phyloP scores from a whole-genome alignment of 2,113 vertebrate genomes.

The Calonectris borealis region DNA sequence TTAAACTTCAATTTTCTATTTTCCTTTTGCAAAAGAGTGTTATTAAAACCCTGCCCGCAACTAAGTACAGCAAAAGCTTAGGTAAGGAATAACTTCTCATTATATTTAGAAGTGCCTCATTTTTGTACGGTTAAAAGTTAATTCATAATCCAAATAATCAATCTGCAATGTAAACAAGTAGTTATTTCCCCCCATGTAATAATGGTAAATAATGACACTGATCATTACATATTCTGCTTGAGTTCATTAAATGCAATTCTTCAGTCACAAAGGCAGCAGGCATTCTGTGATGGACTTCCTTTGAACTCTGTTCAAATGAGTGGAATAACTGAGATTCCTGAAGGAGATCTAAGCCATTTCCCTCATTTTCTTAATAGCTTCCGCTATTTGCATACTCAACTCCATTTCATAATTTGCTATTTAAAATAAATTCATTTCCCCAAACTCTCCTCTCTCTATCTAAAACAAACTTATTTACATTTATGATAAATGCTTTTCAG shows the following conservation, averaged over 20 bases:
- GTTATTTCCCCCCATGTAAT: slow-evolving; percentile 32
- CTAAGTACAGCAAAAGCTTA: background rate
- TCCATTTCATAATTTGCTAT: slow-evolving; percentile 15
- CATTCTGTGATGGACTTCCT: slow-evolving; percentile 49
- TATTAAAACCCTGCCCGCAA: slow-evolving; percentile 26
- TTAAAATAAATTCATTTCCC: slow-evolving; percentile 33
- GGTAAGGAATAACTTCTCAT: background rate
- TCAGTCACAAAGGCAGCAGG: slow-evolving; percentile 55
- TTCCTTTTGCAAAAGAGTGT: slow-evolving; percentile 36
- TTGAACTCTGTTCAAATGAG: slow-evolving; percentile 5
- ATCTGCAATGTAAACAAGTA: slow-evolving; percentile 24
- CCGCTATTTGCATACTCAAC: background rate
- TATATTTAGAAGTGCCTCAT: slow-evolving; percentile 30
- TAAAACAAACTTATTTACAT: slow-evolving; percentile 37
- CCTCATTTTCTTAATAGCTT: slow-evolving; percentile 39
- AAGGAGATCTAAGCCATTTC: slow-evolving; percentile 25
- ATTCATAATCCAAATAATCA: slow-evolving; percentile 28
- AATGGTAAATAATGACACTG: background rate
- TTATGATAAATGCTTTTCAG: slow-evolving; percentile 26
- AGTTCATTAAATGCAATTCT: slow-evolving; percentile 48
- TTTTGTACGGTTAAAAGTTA: slow-evolving; percentile 67
- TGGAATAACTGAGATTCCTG: slow-evolving; percentile 17
- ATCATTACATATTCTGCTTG: slow-evolving; percentile 16
- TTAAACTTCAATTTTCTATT: slow-evolving; percentile 8
- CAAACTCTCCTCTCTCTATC: background rate